Percentiles rank a stretch among this genome's conserved stretches.
Evolutionary conservation across 2,113 vertebrate species (phyloP).

Genomic region (Rafetus swinhoei): DNA sequence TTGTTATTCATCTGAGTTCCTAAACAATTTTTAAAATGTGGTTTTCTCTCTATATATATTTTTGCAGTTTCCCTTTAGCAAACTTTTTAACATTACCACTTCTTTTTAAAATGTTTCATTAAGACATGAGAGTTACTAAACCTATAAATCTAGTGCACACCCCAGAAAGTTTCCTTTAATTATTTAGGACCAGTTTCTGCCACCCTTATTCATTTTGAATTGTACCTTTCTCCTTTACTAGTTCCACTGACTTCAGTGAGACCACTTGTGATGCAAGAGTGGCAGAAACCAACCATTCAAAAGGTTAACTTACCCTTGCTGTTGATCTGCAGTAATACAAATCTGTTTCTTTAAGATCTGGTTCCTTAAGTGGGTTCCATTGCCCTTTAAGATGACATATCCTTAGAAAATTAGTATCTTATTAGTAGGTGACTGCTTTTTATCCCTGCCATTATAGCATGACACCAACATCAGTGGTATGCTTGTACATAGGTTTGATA

Average conservation of each 20-base stretch:
- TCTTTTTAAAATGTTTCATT: neutral
- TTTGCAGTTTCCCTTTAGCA: neutral
- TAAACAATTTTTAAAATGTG: neutral
- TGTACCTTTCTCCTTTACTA: neutral
- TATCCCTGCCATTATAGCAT: neutral
- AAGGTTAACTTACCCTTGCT: neutral
- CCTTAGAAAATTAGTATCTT: neutral
- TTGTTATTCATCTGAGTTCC: neutral
- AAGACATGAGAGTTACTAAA: neutral
- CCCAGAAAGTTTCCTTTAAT: neutral
- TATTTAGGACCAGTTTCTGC: neutral
- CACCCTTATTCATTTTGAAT: neutral
- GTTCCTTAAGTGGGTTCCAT: neutral
- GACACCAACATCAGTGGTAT: neutral
- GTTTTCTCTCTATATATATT: neutral
- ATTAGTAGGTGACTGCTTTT: neutral
- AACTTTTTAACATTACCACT: neutral
- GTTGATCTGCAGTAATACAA: neutral
- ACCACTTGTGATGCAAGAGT: neutral
- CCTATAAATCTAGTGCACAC: neutral
- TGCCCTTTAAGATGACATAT: neutral
- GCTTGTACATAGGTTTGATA: neutral
- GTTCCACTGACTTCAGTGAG: neutral
- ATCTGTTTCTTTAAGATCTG: neutral
- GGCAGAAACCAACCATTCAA: neutral